Evolutionary conservation across 1,140 invertebrate genomes (phyloP), one percentile per base, ranked within the genome.

Genomic region (Vanessa atalanta): DNA sequence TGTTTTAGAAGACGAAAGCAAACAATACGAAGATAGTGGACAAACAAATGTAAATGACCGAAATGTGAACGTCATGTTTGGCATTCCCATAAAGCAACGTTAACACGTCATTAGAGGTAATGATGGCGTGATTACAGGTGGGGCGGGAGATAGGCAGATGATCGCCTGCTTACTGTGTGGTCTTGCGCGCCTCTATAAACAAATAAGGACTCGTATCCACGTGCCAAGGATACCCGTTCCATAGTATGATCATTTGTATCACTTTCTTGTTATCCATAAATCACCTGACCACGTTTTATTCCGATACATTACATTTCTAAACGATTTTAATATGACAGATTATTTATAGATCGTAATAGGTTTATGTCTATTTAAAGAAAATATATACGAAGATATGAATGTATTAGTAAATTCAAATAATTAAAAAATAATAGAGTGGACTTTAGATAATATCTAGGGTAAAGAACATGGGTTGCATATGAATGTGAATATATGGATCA

Each of bases 81-180:
- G 89, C 88, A 91, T 91, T 91, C 91, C 89, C 91, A 91, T 93
- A 93, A 91, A 90, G 88, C 83, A 88, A 87, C 88, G 89, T 93
- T 93, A 93, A 91, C 91, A 91, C 91, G 89, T 93, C 89, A 93
- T 91, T 93, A 93, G 83, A 89, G 88, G 91, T 91, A 93, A 92
- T 93, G 91, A 93, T 90, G 91, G 84, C 86, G 82, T 91, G 87
- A 93, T 93, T 93, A 90, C 85, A 84, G 83, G 85, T 79, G 84
- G 85, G 84, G 84, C 84, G 80, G 82, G 84, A 81, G 83, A 84
- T 87, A 83, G 79, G 84, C 83, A 84, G 79, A 82, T 89, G 87
- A 91, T 91, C 88, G 84, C 82, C 87, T 83, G 82, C 89, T 82
- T 82, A 88, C 85, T 91, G 89, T 93, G 89, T 91, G 90, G 90